phyloP scores from a whole-genome alignment of 2,797 vertebrate species.

The Steatocranus sp. region DNA sequence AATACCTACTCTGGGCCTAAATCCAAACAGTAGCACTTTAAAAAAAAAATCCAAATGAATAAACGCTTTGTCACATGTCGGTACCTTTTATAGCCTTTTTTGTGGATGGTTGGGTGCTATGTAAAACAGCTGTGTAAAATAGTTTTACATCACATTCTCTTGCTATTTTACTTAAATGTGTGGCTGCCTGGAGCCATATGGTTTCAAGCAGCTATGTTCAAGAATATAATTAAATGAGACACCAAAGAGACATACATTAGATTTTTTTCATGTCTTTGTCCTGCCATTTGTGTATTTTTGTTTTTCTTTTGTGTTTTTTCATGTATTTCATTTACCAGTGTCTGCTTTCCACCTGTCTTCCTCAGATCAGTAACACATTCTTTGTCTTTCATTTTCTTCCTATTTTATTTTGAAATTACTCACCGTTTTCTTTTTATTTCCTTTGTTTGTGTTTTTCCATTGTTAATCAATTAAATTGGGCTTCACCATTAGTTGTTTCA shows the following conservation, averaged over 20 bases:
- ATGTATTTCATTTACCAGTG: not conserved
- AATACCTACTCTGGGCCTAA: not conserved
- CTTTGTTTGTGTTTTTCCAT: not conserved
- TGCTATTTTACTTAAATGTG: constrained; percentile 51
- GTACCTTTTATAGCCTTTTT: not conserved
- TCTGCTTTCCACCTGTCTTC: accelerated
- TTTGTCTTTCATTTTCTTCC: not conserved
- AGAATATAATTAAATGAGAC: constrained; percentile 37
- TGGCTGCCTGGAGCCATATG: constrained; percentile 55
- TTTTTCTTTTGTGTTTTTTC: not conserved
- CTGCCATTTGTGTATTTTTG: not conserved
- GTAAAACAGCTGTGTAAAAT: not conserved
- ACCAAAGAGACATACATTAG: constrained; percentile 24
- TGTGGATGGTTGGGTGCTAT: not conserved
- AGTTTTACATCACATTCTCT: constrained; percentile 48
- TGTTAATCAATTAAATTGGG: not conserved
- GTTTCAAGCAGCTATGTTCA: constrained; percentile 34
- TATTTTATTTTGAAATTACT: not conserved
- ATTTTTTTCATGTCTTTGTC: not conserved
- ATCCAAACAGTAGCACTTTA: not conserved
- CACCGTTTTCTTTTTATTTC: not conserved
- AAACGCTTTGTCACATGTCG: not conserved
- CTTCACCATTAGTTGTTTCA: not conserved
- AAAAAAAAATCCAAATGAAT: not conserved
- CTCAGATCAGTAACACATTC: not conserved